Base-by-base conservation (phyloP, 2,888 invertebrate species). In the Lucinisca nassula region DNA sequence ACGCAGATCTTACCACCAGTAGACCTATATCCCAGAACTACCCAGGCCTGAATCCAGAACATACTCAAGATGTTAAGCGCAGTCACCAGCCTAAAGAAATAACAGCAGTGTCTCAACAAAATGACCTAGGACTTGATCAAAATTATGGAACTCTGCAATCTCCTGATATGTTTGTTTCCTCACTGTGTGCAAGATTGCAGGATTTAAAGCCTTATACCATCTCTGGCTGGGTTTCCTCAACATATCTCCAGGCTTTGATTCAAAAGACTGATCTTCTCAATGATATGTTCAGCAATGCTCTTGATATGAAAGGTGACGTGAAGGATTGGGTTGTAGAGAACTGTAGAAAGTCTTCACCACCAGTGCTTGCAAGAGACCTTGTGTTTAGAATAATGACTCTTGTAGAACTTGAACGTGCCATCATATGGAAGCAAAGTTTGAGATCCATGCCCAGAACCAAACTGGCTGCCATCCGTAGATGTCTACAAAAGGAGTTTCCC, bases 331-430 rank as follows among this genome's bases (percentile, higher is more conserved):
- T 89, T 24, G 73, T 89, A 21, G 82, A 79, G 32, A 87, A 61
- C 61, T 89, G 89, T 40, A 76, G 81, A 24, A 89, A 67, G n/a
- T 78, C 40, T 21, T 77, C 84, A 0, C 80, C 89, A 21, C 82
- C 87, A 2, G 61, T 89, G 14, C 70, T 89, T 38, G 87, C 87
- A 24, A 49, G 80, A 80, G 89, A 89, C 75, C 87, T 89, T 14
- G 49, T 87, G 30, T 89, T 89, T 38, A 27, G 89, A 32, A 40
- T 89, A 73, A 84, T 89, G 55, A 87, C 84, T 0, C 78, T 89
- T 6, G 70, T 40, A 8, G 85, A 89, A 61, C 77, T 89, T 12
- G 73, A 80, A 17, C 73, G 75, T 30, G 35, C 74, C 10, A 55
- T 67, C 0, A 37, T 82, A 24, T 10, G 21, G 35, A n/a, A 30